Evolutionary conservation across 2,113 vertebrate genomes (phyloP).

Genomic region (Rhineura floridana): DNA sequence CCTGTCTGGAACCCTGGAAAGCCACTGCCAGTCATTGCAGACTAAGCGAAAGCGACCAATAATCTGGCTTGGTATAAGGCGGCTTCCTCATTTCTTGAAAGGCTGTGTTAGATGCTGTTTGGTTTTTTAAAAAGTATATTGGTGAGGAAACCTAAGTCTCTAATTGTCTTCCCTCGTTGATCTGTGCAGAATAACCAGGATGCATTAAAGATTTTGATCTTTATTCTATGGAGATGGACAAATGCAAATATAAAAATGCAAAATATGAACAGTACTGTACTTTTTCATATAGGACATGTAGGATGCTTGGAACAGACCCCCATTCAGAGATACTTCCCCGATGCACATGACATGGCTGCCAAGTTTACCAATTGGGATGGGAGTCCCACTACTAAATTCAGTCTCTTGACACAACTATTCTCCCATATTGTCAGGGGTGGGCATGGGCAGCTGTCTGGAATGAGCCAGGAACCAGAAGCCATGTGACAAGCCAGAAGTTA

Average conservation of each 20-base stretch:
- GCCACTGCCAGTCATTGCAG: too few relatives aligned
- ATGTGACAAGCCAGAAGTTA: too few relatives aligned
- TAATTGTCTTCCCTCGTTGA: background rate
- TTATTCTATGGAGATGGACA: background rate
- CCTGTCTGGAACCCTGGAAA: too few relatives aligned
- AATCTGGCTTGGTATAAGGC: too few relatives aligned
- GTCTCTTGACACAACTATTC: background rate
- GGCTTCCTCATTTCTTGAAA: background rate
- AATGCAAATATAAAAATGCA: constrained; percentile 11
- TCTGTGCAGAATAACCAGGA: background rate
- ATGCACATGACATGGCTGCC: background rate
- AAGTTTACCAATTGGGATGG: too few relatives aligned
- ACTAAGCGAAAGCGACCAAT: too few relatives aligned
- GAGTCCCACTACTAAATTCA: background rate
- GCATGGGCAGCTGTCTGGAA: too few relatives aligned
- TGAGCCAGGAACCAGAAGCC: too few relatives aligned
- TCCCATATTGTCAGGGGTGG: background rate
- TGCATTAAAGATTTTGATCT: background rate
- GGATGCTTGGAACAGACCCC: background rate
- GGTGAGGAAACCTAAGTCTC: background rate
- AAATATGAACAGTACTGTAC: background rate
- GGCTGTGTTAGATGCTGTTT: background rate
- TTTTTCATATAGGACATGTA: background rate
- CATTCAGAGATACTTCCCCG: background rate
- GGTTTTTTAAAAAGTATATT: constrained; percentile 6